phyloP scores from a whole-genome alignment of 2,888 invertebrate genomes.

The Geotrupes spiniger region DNA sequence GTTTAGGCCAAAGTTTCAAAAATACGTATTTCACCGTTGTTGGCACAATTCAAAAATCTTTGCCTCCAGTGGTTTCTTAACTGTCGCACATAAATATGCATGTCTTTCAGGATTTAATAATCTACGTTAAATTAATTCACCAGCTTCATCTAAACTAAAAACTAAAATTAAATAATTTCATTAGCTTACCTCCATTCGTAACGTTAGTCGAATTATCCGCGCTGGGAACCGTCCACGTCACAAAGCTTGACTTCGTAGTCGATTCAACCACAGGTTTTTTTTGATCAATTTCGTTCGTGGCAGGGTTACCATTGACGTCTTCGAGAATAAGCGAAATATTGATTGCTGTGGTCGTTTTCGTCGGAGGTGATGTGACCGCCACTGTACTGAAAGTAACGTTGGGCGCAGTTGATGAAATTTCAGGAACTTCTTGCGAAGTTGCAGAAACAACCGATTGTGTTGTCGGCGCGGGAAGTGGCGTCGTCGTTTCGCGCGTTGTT shows the following conservation, averaged over 20 bases:
- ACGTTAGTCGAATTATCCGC: too few species aligned
- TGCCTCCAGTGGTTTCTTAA: too few species aligned
- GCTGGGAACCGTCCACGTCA: constrained; percentile 28
- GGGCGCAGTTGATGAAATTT: constrained; percentile 18
- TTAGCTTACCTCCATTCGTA: constrained; percentile 16
- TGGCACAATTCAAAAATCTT: too few species aligned
- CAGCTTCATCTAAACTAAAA: neutral
- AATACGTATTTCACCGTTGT: too few species aligned
- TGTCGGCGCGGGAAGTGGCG: constrained; percentile 27
- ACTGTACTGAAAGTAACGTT: neutral
- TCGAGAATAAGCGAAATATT: constrained; percentile 30
- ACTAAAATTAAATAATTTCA: neutral
- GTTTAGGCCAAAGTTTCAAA: too few species aligned
- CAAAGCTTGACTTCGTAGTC: constrained; percentile 24
- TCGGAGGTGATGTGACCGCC: constrained; percentile 23
- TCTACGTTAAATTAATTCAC: neutral
- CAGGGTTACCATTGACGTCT: constrained; percentile 37
- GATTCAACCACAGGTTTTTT: constrained; percentile 25
- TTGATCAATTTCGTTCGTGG: constrained; percentile 42
- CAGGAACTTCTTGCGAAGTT: constrained; percentile 24
- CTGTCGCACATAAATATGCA: too few species aligned
- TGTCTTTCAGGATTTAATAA: neutral
- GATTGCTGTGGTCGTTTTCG: constrained; percentile 30
- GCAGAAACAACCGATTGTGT: constrained; percentile 28
- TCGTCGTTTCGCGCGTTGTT: constrained; percentile 34